phyloP scores from a whole-genome alignment of 2,113 vertebrate species.

The Pleuronectes platessa region DNA sequence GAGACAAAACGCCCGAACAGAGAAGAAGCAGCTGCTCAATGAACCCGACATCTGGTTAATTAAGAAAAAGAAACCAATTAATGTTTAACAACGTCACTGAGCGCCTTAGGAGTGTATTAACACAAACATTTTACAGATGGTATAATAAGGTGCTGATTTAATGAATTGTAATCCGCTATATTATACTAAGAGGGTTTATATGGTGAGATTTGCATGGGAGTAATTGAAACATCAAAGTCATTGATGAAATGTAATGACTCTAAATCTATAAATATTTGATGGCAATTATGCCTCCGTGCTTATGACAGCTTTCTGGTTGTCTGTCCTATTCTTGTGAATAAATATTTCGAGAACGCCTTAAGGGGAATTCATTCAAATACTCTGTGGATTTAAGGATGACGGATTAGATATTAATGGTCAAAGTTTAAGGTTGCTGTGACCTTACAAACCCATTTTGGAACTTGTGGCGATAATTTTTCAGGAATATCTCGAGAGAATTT shows the following conservation, averaged over 20 bases:
- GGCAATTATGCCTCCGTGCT: too few species aligned
- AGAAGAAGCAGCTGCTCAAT: not conserved
- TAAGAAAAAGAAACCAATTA: not conserved
- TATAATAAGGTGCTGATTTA: not conserved
- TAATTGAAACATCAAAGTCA: not conserved
- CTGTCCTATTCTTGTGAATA: too few species aligned
- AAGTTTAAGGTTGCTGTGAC: too few species aligned
- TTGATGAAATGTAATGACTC: not conserved
- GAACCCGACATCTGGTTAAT: not conserved
- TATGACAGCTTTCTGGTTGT: not conserved
- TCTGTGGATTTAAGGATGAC: too few species aligned
- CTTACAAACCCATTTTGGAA: too few species aligned
- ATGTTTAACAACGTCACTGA: not conserved
- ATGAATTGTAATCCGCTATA: not conserved
- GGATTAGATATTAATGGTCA: too few species aligned
- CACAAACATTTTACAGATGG: conserved; percentile 1
- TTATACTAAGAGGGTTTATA: not conserved
- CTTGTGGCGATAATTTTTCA: too few species aligned
- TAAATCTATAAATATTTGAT: not conserved
- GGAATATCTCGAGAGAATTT: too few species aligned
- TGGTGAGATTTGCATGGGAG: not conserved
- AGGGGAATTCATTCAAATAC: too few species aligned
- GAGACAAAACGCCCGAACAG: not conserved
- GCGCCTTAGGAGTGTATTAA: not conserved
- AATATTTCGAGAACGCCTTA: too few species aligned